Conservation (phyloP, 2,797 vertebrate species). For the Tokudaia muenninki region DNA sequence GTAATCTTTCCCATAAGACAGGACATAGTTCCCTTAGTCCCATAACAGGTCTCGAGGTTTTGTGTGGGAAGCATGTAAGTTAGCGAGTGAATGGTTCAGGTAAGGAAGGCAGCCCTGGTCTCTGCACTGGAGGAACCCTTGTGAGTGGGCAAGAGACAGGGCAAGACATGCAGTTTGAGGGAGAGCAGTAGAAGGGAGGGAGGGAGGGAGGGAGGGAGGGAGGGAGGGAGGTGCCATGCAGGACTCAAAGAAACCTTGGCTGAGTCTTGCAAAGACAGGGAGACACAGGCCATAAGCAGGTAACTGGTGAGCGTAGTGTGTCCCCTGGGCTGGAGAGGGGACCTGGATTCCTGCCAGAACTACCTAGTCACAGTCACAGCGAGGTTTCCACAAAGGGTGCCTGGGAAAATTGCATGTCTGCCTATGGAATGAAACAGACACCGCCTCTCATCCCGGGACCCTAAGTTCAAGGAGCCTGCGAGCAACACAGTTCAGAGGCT, state of each 20-base stretch:
- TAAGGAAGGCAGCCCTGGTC: not conserved
- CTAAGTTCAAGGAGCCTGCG: not conserved
- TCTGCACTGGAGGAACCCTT: not conserved
- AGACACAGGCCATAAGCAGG: not conserved
- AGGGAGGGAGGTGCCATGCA: not conserved
- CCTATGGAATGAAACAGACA: not conserved
- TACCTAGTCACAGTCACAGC: not conserved
- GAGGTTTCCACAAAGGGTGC: not conserved
- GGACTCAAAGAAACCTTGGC: not conserved
- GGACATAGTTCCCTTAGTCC: too few species aligned
- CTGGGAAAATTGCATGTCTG: not conserved
- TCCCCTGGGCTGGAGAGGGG: not conserved
- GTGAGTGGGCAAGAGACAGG: too few species aligned
- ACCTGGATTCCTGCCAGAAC: not conserved
- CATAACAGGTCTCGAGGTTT: not conserved
- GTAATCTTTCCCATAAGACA: not conserved
- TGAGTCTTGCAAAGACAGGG: not conserved
- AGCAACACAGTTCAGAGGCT: too few species aligned
- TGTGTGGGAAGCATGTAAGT: too few species aligned
- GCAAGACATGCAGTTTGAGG: too few species aligned
- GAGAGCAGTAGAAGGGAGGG: not conserved
- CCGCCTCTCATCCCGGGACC: too few species aligned
- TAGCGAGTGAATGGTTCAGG: too few species aligned
- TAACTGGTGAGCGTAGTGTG: too few species aligned
- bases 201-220: accelerated